These are phyloP conservation scores for Serilophus lunatus DNA, from an alignment of 2,113 vertebrate species.

Conservation along the genomic window DNA sequence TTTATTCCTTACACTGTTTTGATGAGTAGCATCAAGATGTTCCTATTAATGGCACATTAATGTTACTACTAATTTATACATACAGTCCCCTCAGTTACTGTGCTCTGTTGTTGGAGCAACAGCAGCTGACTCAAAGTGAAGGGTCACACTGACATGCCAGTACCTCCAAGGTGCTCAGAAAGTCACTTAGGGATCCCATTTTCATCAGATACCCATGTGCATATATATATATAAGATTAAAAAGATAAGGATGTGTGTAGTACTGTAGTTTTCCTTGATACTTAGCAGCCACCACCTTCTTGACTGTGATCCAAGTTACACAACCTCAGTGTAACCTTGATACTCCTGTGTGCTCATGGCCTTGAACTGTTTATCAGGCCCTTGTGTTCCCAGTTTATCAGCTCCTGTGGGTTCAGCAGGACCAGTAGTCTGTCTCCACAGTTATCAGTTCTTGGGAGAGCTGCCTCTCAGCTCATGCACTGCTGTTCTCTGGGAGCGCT, in stretches of 20 bases:
- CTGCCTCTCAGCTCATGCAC: neutral
- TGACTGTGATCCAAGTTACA: neutral
- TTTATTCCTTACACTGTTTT: neutral
- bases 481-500: neutral
- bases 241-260: neutral
- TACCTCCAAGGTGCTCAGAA: neutral
- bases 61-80: neutral
- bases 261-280: accelerated
- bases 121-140: neutral
- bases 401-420: neutral
- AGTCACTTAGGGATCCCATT: neutral
- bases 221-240: neutral
- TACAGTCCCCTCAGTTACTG: neutral
- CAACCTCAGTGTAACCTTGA: neutral
- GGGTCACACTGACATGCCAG: neutral
- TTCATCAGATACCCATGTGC: neutral
- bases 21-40: neutral
- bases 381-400: neutral
- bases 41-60: neutral
- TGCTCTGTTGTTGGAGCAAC: neutral
- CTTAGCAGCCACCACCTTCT: neutral
- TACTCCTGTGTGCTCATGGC: neutral
- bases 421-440: neutral
- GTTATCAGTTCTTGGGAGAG: neutral
- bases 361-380: neutral